A percentile compares a stretch with the other conserved stretches of the same genome.
phyloP scores from a whole-genome alignment of 2,113 vertebrate species.

The Gallinago jamesoni region DNA sequence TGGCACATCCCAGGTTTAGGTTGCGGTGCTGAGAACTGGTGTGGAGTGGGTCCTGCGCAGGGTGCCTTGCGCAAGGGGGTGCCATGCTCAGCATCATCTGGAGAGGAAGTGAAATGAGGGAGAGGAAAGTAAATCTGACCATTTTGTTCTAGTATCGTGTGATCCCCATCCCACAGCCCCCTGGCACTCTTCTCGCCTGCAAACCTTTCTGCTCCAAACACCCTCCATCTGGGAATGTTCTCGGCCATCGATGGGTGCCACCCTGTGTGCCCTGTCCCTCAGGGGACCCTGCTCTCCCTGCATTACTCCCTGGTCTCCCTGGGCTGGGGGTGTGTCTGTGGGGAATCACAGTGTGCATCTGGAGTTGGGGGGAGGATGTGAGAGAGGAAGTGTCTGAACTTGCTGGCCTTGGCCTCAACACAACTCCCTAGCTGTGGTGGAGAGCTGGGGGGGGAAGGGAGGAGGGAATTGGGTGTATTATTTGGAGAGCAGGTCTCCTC shows the following conservation, averaged over 20 bases:
- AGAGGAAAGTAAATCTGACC: background rate
- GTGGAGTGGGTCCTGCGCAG: background rate
- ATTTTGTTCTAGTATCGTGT: background rate
- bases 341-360: background rate
- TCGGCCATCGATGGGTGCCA: rapidly evolving
- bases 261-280: too few species aligned
- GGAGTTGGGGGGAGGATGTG: background rate
- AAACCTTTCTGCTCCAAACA: background rate
- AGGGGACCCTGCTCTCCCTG: rapidly evolving
- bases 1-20: background rate
- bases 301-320: rapidly evolving
- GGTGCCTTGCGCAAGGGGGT: background rate
- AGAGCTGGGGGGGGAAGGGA: rapidly evolving
- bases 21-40: background rate
- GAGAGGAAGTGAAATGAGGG: constrained; percentile 35
- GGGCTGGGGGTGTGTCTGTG: background rate
- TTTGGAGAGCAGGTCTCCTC: background rate
- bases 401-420: rapidly evolving
- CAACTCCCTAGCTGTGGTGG: background rate
- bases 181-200: rapidly evolving
- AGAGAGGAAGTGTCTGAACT: constrained; percentile 19
- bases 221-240: background rate
- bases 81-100: rapidly evolving
- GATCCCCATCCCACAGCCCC: background rate
- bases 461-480: rapidly evolving